Evolutionary conservation across 2,797 vertebrate genomes (phyloP).

Genomic region (Mus caroli): DNA sequence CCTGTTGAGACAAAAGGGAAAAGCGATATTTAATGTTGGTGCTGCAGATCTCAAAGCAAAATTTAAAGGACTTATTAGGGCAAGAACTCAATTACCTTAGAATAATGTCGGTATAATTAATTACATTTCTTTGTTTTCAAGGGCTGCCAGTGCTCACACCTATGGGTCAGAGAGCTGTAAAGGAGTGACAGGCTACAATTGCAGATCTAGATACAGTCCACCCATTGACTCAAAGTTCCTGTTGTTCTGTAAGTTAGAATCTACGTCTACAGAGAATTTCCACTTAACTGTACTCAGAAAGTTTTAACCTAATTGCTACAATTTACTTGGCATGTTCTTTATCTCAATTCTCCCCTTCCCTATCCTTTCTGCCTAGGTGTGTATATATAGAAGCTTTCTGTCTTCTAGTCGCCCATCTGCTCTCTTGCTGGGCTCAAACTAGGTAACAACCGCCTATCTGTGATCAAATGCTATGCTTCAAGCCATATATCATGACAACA

Average conservation of each 20-base stretch:
- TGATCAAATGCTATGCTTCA: constrained; percentile 55
- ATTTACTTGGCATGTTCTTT: constrained; percentile 77
- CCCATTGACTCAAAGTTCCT: not conserved
- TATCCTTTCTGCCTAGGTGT: constrained; percentile 65
- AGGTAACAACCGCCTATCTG: constrained; percentile 71
- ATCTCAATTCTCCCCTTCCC: constrained; percentile 56
- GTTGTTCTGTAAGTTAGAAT: constrained; percentile 44
- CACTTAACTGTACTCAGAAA: constrained; percentile 62
- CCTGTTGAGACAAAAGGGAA: not conserved
- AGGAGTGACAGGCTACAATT: not conserved
- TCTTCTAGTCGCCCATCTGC: constrained; percentile 71
- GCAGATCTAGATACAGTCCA: not conserved
- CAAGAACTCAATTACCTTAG: constrained; percentile 55
- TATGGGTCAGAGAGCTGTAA: constrained; percentile 18
- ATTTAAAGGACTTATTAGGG: constrained; percentile 43
- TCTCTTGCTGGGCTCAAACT: constrained; percentile 76
- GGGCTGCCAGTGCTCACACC: not conserved
- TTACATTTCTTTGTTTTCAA: constrained; percentile 40
- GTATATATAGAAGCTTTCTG: constrained; percentile 75
- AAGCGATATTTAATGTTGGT: not conserved
- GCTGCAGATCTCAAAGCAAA: constrained; percentile 47
- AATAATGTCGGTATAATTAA: not conserved
- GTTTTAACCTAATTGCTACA: constrained; percentile 67
- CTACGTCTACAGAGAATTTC: constrained; percentile 27
- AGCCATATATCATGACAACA: constrained; percentile 53